Evolutionary conservation across 2,888 invertebrate genomes (phyloP), one percentile per base, ranked within the genome.

Genomic region (Catonia carolina): DNA sequence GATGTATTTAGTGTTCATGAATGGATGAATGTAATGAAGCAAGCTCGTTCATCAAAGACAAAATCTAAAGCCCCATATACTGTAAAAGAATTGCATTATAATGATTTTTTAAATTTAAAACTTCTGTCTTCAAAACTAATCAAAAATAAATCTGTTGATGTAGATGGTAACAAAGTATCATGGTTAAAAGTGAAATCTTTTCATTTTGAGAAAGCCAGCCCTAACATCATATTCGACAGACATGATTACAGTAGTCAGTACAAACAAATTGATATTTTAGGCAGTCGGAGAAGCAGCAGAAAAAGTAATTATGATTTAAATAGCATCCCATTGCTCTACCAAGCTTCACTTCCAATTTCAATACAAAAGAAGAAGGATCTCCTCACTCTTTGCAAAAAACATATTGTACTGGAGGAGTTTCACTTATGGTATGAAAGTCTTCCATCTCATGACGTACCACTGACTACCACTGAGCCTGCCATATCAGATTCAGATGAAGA

Each of bases 131-230:
- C 10, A 7, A 22, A 47, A 10, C 23, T 47, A 20, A 47, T 47
- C 23, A 47, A 47, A 23, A 47, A 47, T 22, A 47, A 22, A 47
- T 20, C 47, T 20, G 14, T 22, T 47, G 47, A 47, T 47, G 23
- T 14, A 14, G 22, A 47, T 12, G 47, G 47, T 18, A 12, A 47
- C 18, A 47, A 17, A 23, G 47, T 47, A 17, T 20, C 17, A 20
- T 47, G 47, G 47, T 22, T 47, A 7, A 47, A 47, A 47, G 22
- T 47, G 5, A 47, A 47, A 22, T 22, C 20, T 47, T 22, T 47
- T 20, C 5, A 22, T 17, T 47, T 20, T 47, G 47, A 47, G 23
- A 22, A 8, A 7, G 22, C 14, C 22, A 47, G 22, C 18, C 47
- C 47, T 8, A 47, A 47, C 47, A 2, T 47, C 5, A 22, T 47